Evolutionary conservation across 2,113 vertebrate genomes (phyloP).

Genomic region (Eleginops maclovinus): DNA sequence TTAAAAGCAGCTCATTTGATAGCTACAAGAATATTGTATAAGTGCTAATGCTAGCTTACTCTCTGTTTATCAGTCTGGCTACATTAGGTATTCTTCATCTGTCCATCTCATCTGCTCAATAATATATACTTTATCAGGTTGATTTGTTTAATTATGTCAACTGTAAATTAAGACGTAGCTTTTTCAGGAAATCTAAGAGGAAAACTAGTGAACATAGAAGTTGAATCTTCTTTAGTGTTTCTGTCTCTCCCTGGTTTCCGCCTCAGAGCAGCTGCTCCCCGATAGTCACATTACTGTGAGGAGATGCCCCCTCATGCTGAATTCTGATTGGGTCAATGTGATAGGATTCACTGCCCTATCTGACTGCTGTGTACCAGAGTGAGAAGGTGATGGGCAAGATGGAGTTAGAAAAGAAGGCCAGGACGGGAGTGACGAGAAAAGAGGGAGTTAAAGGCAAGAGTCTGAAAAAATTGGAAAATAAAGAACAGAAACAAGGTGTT

Average conservation of each 20-base stretch:
- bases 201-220: slow-evolving; percentile 43
- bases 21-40: too few relatives aligned
- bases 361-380: slow-evolving; percentile 49
- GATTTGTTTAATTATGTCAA: too few relatives aligned
- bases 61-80: too few relatives aligned
- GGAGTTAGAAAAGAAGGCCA: neutral
- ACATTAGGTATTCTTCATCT: too few relatives aligned
- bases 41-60: too few relatives aligned
- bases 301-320: slow-evolving; percentile 33
- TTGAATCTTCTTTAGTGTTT: slow-evolving; percentile 17
- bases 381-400: slow-evolving; percentile 41
- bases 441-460: neutral
- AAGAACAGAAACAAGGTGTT: neutral
- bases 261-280: slow-evolving; percentile 58
- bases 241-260: slow-evolving; percentile 33
- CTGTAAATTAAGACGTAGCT: too few relatives aligned
- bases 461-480: neutral
- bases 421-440: neutral
- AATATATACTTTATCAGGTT: too few relatives aligned
- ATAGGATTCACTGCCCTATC: slow-evolving; percentile 47
- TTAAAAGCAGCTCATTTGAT: too few relatives aligned
- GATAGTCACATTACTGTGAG: slow-evolving; percentile 41
- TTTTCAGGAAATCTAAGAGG: slow-evolving; percentile 38
- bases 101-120: too few relatives aligned
- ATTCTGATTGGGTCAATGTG: slow-evolving; percentile 57